Evolutionary conservation across 2,888 invertebrate genomes (phyloP).

Genomic region (Erynnis tages): DNA sequence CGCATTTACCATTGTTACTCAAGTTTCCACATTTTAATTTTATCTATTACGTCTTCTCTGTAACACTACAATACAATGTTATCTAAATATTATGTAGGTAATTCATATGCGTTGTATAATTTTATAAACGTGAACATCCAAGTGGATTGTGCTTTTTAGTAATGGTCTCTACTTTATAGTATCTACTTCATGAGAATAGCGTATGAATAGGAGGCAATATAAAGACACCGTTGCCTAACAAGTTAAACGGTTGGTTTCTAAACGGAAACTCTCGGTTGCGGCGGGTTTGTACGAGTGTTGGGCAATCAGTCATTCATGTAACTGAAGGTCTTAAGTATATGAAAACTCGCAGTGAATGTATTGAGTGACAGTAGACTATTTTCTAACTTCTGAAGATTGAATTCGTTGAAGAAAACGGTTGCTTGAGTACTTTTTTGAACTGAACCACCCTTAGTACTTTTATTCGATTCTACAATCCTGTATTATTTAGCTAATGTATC

Average conservation of each 20-base stretch:
- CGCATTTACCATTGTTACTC: too few species aligned
- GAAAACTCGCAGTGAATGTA: constrained; percentile 38
- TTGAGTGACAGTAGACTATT: constrained; percentile 7
- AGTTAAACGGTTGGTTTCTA: constrained; percentile 60
- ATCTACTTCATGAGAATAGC: constrained; percentile 14
- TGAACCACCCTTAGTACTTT: too few species aligned
- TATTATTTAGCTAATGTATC: too few species aligned
- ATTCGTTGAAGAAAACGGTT: background rate
- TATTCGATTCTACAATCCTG: too few species aligned
- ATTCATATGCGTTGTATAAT: background rate
- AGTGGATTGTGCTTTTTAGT: too few species aligned
- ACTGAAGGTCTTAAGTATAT: constrained; percentile 61
- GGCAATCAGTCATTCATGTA: constrained; percentile 66
- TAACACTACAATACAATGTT: background rate
- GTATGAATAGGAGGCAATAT: constrained; percentile 42
- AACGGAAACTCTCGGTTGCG: constrained; percentile 63
- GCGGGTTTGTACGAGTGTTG: constrained; percentile 50
- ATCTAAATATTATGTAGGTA: background rate
- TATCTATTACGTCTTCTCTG: background rate
- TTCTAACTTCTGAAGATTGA: constrained; percentile 3
- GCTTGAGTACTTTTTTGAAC: too few species aligned
- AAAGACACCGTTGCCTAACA: constrained; percentile 54
- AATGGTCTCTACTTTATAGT: too few species aligned
- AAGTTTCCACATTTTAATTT: background rate
- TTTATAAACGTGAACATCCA: too few species aligned